Percentiles rank a stretch among this genome's conserved stretches.
Conservation (phyloP, 2,797 vertebrate species). For the Luscinia luscinia region DNA sequence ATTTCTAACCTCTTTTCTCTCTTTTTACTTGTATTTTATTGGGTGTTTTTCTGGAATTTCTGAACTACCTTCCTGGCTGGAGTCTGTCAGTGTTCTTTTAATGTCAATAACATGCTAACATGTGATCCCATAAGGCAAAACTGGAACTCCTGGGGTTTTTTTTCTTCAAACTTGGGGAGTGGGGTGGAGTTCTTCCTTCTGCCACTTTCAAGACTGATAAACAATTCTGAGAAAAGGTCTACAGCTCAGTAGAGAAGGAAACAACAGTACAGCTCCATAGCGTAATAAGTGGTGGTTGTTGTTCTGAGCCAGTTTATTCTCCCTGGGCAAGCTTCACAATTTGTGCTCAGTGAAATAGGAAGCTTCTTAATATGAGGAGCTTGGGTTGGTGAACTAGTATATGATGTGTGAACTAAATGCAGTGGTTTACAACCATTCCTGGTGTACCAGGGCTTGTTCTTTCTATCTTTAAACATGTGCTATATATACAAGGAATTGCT, state of each 20-base stretch:
- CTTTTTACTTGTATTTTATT: not conserved
- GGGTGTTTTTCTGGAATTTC: not conserved
- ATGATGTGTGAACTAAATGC: not conserved
- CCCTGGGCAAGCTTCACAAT: not conserved
- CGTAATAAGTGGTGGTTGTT: not conserved
- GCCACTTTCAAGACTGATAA: not conserved
- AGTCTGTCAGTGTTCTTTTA: not conserved
- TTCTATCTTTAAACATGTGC: not conserved
- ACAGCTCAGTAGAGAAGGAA: not conserved
- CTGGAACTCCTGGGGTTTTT: not conserved
- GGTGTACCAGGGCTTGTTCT: not conserved
- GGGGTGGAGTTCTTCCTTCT: not conserved
- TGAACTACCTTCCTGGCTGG: not conserved
- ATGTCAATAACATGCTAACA: not conserved
- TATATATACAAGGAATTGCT: not conserved
- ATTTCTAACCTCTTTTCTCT: not conserved
- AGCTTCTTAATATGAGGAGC: not conserved
- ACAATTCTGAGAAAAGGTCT: constrained; percentile 6
- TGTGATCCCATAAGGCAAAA: not conserved
- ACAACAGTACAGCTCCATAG: not conserved
- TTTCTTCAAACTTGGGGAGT: not conserved
- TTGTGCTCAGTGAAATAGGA: not conserved
- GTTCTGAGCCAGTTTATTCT: not conserved
- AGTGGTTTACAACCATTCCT: not conserved
- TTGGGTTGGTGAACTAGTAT: not conserved